Conservation (phyloP, 2,797 vertebrate genomes). For the Taeniopygia guttata region DNA sequence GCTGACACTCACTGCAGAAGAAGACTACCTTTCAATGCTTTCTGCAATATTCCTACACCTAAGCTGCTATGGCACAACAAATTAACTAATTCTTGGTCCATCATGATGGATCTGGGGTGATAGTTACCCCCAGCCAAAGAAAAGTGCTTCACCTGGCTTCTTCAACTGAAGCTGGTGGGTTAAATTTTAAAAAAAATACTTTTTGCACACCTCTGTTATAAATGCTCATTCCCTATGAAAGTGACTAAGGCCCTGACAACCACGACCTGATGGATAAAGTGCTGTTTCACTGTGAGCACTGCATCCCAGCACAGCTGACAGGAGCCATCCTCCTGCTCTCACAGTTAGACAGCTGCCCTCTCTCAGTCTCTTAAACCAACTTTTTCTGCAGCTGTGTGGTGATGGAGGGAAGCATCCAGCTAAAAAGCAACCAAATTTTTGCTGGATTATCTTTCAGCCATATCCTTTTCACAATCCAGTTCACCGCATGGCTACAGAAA, state of each 20-base stretch:
- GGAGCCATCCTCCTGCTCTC: background rate
- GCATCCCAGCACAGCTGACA: background rate
- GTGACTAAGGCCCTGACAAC: accelerated
- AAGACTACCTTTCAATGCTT: background rate
- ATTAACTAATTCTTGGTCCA: background rate
- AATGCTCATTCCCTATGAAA: background rate
- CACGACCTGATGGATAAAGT: background rate
- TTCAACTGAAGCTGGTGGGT: background rate
- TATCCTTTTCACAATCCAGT: background rate
- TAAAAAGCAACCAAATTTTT: conserved; percentile 12
- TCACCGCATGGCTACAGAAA: background rate
- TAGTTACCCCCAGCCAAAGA: background rate
- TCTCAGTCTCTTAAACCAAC: background rate
- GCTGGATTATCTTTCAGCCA: background rate
- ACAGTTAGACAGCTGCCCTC: background rate
- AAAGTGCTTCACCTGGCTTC: background rate
- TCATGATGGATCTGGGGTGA: background rate
- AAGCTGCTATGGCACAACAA: background rate
- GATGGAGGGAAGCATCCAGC: background rate
- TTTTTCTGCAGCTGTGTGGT: conserved; percentile 21
- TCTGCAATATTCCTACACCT: background rate
- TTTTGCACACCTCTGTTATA: background rate
- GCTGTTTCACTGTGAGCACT: background rate
- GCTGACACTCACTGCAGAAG: background rate
- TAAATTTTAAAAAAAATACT: background rate